phyloP scores from a whole-genome alignment of 2,113 vertebrate species.

The Ploceus nigricollis region DNA sequence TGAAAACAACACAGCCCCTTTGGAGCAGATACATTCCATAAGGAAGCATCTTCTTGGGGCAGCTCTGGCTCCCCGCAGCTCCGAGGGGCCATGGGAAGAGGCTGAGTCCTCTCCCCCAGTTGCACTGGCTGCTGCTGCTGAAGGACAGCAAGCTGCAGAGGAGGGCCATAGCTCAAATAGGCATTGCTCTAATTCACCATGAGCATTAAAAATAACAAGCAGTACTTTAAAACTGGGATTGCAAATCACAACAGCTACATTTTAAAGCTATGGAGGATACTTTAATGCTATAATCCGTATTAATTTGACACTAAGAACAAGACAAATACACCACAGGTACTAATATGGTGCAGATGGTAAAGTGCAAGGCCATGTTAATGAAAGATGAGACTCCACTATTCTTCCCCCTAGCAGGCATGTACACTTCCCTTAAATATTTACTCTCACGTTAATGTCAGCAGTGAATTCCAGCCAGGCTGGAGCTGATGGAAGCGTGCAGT shows the following conservation, averaged over 20 bases:
- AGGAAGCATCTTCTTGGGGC: background rate
- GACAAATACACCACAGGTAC: background rate
- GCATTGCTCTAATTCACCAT: conserved; percentile 19
- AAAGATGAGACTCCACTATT: background rate
- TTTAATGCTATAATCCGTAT: conserved; percentile 2
- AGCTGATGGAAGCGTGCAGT: background rate
- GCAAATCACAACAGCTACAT: conserved; percentile 26
- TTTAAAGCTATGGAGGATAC: background rate
- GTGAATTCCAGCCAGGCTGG: background rate
- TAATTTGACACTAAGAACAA: conserved; percentile 13
- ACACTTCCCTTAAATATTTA: background rate
- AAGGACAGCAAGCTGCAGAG: background rate
- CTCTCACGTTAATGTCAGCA: background rate
- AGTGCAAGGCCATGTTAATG: background rate
- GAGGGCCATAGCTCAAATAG: background rate
- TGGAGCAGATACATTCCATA: background rate
- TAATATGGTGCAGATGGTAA: background rate
- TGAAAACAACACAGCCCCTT: background rate
- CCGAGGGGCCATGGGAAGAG: background rate
- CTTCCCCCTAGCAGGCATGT: background rate
- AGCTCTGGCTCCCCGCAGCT: background rate
- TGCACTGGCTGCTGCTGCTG: background rate
- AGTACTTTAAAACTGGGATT: conserved; percentile 16
- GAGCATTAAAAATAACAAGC: conserved; percentile 41
- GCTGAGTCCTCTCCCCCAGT: background rate